These are phyloP conservation scores for Drosophila truncata DNA, from an alignment of 1,140 invertebrate genomes.

Conservation along the genomic window DNA sequence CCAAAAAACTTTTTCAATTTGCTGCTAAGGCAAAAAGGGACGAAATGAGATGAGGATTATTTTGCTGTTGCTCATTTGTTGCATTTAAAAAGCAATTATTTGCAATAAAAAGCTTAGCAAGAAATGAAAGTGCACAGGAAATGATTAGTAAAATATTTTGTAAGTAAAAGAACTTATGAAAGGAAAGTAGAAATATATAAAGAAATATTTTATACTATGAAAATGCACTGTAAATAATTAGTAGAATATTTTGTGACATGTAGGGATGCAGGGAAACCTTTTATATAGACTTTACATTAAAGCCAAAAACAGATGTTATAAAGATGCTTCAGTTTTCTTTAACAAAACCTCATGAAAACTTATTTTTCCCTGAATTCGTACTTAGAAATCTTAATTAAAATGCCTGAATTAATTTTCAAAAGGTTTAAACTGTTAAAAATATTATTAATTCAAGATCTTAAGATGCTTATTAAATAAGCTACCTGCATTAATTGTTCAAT, in stretches of 20 bases:
- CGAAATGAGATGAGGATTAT: slow-evolving; percentile 1
- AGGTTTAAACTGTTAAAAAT: neutral
- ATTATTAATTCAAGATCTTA: neutral
- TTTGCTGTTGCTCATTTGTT: slow-evolving; percentile 46
- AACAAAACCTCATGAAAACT: too few species aligned
- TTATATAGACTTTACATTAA: too few species aligned
- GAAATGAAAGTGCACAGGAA: neutral
- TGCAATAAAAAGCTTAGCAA: slow-evolving; percentile 27
- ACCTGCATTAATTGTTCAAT: neutral
- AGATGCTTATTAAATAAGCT: too few species aligned
- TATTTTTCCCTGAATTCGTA: neutral
- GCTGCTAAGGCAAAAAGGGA: slow-evolving; percentile 8
- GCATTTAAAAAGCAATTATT: slow-evolving; percentile 74
- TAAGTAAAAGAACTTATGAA: neutral
- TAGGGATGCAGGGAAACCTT: too few species aligned
- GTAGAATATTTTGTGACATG: too few species aligned
- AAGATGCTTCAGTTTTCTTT: too few species aligned
- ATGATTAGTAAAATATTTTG: neutral
- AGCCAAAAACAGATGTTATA: too few species aligned
- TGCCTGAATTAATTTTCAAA: neutral
- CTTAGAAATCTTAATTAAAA: neutral
- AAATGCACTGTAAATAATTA: too few species aligned
- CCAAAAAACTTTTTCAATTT: slow-evolving; percentile 77
- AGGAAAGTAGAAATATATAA: neutral
- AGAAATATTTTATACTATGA: too few species aligned